Evolutionary conservation across 2,888 invertebrate species (phyloP).

Genomic region (Graphium colonna): DNA sequence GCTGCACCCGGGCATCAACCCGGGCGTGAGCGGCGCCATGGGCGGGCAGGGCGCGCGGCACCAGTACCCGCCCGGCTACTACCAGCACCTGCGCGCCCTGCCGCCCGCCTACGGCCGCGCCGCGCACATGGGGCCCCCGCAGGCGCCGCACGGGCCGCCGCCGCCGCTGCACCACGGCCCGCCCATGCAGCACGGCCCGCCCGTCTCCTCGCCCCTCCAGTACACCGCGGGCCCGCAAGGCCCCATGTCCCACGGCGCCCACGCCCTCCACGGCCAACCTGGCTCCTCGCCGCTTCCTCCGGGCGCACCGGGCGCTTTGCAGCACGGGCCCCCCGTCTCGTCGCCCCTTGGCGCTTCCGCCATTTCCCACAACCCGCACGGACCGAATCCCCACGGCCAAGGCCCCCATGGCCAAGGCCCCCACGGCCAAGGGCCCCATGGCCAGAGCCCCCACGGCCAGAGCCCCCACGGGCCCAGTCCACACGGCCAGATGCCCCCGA

Average conservation of each 20-base stretch:
- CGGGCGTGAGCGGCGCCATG: too few relatives aligned
- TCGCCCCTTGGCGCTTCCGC: slow-evolving; percentile 18
- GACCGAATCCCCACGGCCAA: slow-evolving; percentile 11
- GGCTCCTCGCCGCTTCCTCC: slow-evolving; percentile 25
- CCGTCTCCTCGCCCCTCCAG: slow-evolving; percentile 18
- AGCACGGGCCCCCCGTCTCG: slow-evolving; percentile 24
- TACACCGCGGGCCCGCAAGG: slow-evolving; percentile 19
- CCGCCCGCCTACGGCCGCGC: slow-evolving; percentile 13
- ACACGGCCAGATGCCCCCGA: slow-evolving; percentile 9
- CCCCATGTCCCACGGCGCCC: slow-evolving; percentile 12
- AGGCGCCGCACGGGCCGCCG: slow-evolving; percentile 15
- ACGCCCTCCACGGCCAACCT: slow-evolving; percentile 25
- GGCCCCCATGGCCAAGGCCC: slow-evolving; percentile 25
- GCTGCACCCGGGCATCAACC: slow-evolving; percentile 30
- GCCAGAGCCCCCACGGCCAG: slow-evolving; percentile 18
- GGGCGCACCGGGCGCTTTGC: slow-evolving; percentile 24
- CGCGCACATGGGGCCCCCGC: too few relatives aligned
- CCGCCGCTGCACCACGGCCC: slow-evolving; percentile 9
- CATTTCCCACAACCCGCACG: slow-evolving; percentile 21
- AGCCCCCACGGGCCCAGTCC: slow-evolving; percentile 16
- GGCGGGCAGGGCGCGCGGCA: slow-evolving; percentile 21
- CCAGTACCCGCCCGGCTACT: slow-evolving; percentile 59
- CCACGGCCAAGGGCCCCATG: slow-evolving; percentile 27
- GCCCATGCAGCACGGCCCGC: slow-evolving; percentile 2
- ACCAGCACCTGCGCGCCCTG: slow-evolving; percentile 37